phyloP scores from a whole-genome alignment of 2,888 invertebrate genomes.

The Eulithis testata region DNA sequence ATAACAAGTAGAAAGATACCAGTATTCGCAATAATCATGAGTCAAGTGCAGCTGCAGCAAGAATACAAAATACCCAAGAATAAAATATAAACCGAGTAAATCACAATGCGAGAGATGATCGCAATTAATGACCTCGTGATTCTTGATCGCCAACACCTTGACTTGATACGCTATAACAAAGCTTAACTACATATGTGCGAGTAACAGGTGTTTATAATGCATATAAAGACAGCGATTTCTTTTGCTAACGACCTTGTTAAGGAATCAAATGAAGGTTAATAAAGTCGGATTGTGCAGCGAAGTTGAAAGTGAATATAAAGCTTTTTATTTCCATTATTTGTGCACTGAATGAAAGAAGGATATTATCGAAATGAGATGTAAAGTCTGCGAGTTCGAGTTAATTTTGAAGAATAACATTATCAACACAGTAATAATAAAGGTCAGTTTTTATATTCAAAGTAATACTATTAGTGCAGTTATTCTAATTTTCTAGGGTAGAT shows the following conservation, averaged over 20 bases:
- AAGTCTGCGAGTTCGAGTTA: not conserved
- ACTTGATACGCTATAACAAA: constrained; percentile 22
- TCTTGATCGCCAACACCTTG: constrained; percentile 42
- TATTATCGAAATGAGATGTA: not conserved
- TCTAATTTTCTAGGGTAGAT: constrained; percentile 8
- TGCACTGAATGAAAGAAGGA: not conserved
- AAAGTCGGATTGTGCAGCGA: constrained; percentile 11
- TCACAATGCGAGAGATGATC: constrained; percentile 62
- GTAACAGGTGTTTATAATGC: constrained; percentile 26
- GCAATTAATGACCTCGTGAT: constrained; percentile 71
- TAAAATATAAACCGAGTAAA: constrained; percentile 67
- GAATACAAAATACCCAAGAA: constrained; percentile 14
- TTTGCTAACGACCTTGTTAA: constrained; percentile 22
- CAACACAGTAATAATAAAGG: not conserved
- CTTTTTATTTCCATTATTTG: constrained; percentile 3
- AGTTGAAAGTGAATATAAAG: constrained; percentile 5
- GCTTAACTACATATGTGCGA: constrained; percentile 3
- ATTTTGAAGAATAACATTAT: constrained; percentile 1
- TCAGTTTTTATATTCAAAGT: not conserved
- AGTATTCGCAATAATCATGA: constrained; percentile 60
- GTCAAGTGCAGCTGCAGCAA: constrained; percentile 75
- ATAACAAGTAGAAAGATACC: constrained; percentile 33
- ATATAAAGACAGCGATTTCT: constrained; percentile 13
- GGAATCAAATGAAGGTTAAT: constrained; percentile 19
- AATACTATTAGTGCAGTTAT: constrained; percentile 1